Evolutionary conservation across 2,888 invertebrate genomes (phyloP).

Genomic region (Tetropium fuscum): DNA sequence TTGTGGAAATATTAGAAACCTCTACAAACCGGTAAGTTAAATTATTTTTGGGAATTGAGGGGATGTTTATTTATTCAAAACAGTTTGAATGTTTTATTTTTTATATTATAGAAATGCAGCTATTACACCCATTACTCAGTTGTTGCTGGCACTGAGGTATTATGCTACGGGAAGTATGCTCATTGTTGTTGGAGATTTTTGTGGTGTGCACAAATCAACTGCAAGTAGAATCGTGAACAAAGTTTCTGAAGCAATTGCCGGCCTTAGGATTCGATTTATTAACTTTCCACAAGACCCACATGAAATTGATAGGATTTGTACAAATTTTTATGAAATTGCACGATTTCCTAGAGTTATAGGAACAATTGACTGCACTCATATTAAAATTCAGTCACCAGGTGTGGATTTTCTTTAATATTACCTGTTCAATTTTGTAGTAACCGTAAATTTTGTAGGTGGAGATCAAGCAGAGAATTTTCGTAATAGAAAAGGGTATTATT

Average conservation of each 20-base stretch:
- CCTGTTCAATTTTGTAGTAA: constrained; percentile 7
- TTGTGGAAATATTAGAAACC: constrained; percentile 5
- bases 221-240: constrained; percentile 14
- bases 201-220: constrained; percentile 21
- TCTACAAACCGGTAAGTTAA: constrained; percentile 4
- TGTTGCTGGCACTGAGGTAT: constrained; percentile 26
- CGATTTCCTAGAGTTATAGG: constrained; percentile 38
- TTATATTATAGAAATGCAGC: constrained; percentile 21
- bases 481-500: constrained; percentile 49
- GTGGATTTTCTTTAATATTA: background rate
- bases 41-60: background rate
- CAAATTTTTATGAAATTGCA: constrained; percentile 38
- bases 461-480: constrained; percentile 43
- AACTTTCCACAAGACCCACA: constrained; percentile 27
- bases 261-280: constrained; percentile 17
- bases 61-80: background rate
- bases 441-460: constrained; percentile 26
- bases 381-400: constrained; percentile 47
- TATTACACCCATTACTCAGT: constrained; percentile 14
- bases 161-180: constrained; percentile 26
- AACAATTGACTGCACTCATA: constrained; percentile 47
- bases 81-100: background rate
- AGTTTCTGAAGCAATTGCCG: constrained; percentile 25
- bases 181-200: constrained; percentile 21
- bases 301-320: constrained; percentile 24